Percentiles rank a stretch among this genome's conserved stretches.
phyloP scores from a whole-genome alignment of 2,888 invertebrate genomes.

The Trissonchulus sp. region DNA sequence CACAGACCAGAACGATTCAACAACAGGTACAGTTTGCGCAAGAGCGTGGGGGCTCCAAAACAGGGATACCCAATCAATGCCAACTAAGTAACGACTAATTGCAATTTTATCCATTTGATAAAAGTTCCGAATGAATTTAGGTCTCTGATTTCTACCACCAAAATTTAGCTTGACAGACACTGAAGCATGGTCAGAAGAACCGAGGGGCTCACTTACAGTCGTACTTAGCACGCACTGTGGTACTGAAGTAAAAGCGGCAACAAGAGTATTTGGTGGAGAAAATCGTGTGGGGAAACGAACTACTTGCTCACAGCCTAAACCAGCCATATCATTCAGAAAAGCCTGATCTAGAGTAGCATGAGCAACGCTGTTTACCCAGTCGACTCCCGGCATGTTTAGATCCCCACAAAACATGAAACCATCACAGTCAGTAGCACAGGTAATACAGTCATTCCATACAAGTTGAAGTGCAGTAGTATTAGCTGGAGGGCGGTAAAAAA shows the following conservation, averaged over 20 bases:
- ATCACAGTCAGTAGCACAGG: no score
- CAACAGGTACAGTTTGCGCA: not conserved
- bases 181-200: conserved; percentile 3
- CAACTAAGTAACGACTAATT: not conserved
- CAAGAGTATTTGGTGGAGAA: not conserved
- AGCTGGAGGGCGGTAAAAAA: no score
- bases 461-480: no score
- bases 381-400: no score
- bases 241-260: not conserved
- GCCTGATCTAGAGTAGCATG: no score
- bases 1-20: no score
- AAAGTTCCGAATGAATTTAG: not conserved
- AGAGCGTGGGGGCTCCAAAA: not conserved
- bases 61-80: not conserved
- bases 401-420: no score
- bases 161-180: not conserved
- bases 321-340: no score
- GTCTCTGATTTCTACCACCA: not conserved
- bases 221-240: not conserved
- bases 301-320: no score
- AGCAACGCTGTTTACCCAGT: no score
- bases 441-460: no score
- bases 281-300: not conserved
- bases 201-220: not conserved
- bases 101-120: conserved; percentile 7